A percentile compares a stretch with the other conserved stretches of the same genome.
phyloP scores from a whole-genome alignment of 2,888 invertebrate genomes.

The Aporophyla lueneburgensis region DNA sequence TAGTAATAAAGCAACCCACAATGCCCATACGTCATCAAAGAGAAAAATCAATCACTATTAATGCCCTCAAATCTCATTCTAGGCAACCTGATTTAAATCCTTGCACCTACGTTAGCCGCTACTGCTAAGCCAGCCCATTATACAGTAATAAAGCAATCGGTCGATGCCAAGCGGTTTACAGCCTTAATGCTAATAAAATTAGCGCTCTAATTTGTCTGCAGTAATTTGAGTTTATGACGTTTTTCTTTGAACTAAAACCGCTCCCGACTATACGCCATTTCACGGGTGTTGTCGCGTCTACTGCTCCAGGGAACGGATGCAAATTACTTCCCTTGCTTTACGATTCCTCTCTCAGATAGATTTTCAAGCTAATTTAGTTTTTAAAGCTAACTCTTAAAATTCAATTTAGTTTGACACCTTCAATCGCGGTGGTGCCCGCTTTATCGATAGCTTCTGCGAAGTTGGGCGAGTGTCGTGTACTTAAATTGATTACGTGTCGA shows the following conservation, averaged over 20 bases:
- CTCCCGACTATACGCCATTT: constrained; percentile 83
- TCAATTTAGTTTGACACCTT: constrained; percentile 55
- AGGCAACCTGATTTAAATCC: constrained; percentile 70
- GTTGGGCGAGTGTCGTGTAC: constrained; percentile 60
- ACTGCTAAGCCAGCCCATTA: constrained; percentile 83
- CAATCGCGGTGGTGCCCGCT: constrained; percentile 35
- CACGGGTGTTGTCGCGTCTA: constrained; percentile 84
- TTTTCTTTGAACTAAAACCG: constrained; percentile 73
- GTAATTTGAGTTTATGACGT: constrained; percentile 84
- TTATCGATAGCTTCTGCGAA: constrained; percentile 70
- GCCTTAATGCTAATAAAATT: constrained; percentile 86
- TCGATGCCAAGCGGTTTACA: constrained; percentile 82
- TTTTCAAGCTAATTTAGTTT: constrained; percentile 66
- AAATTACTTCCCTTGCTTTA: constrained; percentile 88
- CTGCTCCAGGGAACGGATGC: constrained; percentile 76
- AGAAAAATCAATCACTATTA: constrained; percentile 66
- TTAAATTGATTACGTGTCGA: constrained; percentile 55
- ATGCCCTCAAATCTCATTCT: constrained; percentile 66
- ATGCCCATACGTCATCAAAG: constrained; percentile 54
- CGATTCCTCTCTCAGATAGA: constrained; percentile 77
- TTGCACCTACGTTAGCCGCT: constrained; percentile 75
- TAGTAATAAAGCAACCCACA: constrained; percentile 59
- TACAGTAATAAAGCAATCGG: constrained; percentile 84
- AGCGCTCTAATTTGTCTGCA: constrained; percentile 87
- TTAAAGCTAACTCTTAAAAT: constrained; percentile 60